Evolutionary conservation across 2,797 vertebrate species (phyloP).

Genomic region (Echeneis naucrates): DNA sequence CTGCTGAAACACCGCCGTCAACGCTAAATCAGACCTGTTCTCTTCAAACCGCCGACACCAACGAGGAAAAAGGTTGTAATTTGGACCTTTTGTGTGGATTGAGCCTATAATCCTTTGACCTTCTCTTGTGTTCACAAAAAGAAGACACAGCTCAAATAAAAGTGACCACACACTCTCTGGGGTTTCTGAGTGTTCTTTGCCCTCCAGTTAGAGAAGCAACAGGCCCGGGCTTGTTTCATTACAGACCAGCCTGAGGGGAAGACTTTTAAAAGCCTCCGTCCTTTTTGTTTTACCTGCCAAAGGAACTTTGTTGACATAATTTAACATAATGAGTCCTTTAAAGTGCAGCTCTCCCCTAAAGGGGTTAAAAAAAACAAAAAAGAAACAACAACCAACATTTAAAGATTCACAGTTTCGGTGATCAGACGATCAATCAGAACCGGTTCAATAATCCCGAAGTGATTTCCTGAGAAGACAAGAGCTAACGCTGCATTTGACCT

Average conservation of each 20-base stretch:
- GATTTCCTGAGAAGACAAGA: conserved; percentile 8
- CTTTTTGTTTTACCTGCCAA: conserved; percentile 37
- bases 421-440: neutral
- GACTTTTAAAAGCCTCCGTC: conserved; percentile 38
- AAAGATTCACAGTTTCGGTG: conserved; percentile 14
- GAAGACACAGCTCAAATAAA: neutral
- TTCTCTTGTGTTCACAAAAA: neutral
- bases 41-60: conserved; percentile 5
- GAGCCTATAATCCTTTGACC: conserved; percentile 8
- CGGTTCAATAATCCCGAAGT: neutral
- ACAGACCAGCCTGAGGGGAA: conserved; percentile 38
- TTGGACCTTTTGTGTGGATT: neutral
- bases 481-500: conserved; percentile 34
- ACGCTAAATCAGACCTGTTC: neutral
- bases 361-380: neutral
- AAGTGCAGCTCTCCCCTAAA: neutral
- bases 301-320: conserved; percentile 20
- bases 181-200: conserved; percentile 54
- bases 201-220: conserved; percentile 44
- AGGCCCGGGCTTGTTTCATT: conserved; percentile 60
- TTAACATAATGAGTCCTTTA: conserved; percentile 19
- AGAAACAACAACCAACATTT: neutral
- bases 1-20: too few relatives aligned
- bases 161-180: conserved; percentile 10
- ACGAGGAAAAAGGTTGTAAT: neutral